Evolutionary conservation across 2,888 invertebrate genomes (phyloP).

Genomic region (Zonitis immaculata): DNA sequence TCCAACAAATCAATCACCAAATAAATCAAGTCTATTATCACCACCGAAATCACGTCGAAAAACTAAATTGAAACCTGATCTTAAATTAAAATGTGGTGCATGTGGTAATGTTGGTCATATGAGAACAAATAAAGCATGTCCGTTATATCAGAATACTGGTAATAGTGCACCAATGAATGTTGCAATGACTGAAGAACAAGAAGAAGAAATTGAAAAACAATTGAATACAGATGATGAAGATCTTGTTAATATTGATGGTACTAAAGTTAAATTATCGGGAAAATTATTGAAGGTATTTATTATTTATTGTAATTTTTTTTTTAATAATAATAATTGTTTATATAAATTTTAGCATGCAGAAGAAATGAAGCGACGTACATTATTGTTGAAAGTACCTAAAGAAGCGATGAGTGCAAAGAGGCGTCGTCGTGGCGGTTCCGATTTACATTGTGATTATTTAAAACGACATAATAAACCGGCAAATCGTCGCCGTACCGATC

Average conservation of each 20-base stretch:
- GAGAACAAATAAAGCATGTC: conserved; percentile 97
- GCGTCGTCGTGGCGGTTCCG: conserved; percentile 62
- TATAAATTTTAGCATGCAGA: conserved; percentile 65
- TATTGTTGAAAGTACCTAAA: conserved; percentile 74
- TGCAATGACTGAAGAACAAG: conserved; percentile 75
- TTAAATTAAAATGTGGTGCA: conserved; percentile 93
- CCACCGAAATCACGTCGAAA: conserved; percentile 67
- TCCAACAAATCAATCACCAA: conserved; percentile 37
- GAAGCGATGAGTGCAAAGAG: conserved; percentile 61
- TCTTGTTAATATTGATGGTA: conserved; percentile 89
- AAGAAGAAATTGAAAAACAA: conserved; percentile 73
- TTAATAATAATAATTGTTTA: not conserved
- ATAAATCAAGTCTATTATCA: conserved; percentile 49
- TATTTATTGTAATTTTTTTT: too few relatives aligned
- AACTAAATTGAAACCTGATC: conserved; percentile 81
- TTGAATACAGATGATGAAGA: conserved; percentile 78
- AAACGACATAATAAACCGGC: conserved; percentile 77
- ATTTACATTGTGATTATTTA: conserved; percentile 84
- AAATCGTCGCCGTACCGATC: conserved; percentile 90
- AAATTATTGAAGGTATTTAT: conserved; percentile 72
- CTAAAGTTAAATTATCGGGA: conserved; percentile 85
- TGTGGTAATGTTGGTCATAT: conserved; percentile 84
- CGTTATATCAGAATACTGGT: conserved; percentile 74
- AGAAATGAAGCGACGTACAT: conserved; percentile 72
- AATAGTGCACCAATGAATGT: conserved; percentile 55